Conservation (phyloP, 2,797 vertebrate species). For the Acanthopagrus latus region DNA sequence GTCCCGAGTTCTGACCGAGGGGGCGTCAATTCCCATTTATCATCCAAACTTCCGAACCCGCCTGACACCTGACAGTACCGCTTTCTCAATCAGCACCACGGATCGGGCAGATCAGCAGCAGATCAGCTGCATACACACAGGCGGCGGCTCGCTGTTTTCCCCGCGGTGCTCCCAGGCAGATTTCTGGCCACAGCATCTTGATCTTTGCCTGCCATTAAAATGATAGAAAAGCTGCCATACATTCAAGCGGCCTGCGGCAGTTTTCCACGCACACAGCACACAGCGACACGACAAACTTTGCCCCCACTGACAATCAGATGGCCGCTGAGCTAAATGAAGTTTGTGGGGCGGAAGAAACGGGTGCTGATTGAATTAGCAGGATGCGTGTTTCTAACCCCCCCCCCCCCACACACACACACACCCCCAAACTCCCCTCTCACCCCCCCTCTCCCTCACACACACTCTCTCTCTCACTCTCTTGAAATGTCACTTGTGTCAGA, state of each 20-base stretch:
- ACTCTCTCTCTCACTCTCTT: slow-evolving; percentile 2
- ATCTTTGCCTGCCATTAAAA: slow-evolving; percentile 49
- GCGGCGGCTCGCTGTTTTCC: not conserved
- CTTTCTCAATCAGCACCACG: slow-evolving; percentile 2
- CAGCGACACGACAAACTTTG: slow-evolving; percentile 59
- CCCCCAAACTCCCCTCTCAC: no score
- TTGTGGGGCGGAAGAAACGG: slow-evolving; percentile 65
- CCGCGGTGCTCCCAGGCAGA: not conserved
- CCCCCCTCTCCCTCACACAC: not conserved
- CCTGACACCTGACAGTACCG: slow-evolving; percentile 1
- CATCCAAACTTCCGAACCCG: slow-evolving; percentile 45
- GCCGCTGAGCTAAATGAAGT: slow-evolving; percentile 63
- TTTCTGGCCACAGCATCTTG: slow-evolving; percentile 35
- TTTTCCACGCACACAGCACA: not conserved
- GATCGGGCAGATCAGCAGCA: slow-evolving; percentile 20
- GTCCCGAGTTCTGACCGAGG: slow-evolving; percentile 66
- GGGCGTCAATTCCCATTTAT: slow-evolving; percentile 34
- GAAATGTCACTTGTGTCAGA: slow-evolving; percentile 31
- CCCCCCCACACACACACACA: not conserved
- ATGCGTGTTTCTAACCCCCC: not conserved
- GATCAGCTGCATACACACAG: not conserved
- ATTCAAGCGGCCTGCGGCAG: slow-evolving; percentile 31
- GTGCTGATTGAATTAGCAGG: slow-evolving; percentile 47
- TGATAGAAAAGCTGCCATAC: slow-evolving; percentile 30
- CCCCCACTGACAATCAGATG: slow-evolving; percentile 46